Evolutionary conservation across 2,113 vertebrate genomes (phyloP), one percentile per base, ranked within the genome.

Genomic region (Tragelaphus imberbis): DNA sequence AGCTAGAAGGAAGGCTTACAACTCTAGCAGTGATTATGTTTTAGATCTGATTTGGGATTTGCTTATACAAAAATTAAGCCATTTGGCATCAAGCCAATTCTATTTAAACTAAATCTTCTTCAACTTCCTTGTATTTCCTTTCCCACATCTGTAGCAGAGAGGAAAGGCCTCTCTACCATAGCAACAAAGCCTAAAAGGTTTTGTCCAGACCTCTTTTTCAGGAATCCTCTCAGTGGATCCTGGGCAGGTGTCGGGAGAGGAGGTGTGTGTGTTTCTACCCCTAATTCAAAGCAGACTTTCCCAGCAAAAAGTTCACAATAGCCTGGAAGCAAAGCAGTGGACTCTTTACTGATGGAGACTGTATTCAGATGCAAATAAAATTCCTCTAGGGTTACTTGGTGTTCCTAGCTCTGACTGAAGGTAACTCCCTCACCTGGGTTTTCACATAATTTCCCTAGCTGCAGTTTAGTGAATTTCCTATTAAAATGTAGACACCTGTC

Each of bases 51-150:
- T 91, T 59, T 80, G 17, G n/a, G 58, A 90, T n/a, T 55, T 30
- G 86, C 80, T 87, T 15, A 28, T 16, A 30, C 51, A 97, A 97
- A 87, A 82, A 85, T 16, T 49, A 86, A 96, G 28, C 25, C 33
- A 17, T 77, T 97, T 94, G 81, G 92, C 95, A 47, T 94, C 63
- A 84, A n/a, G 88, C n/a, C 90, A 86, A 68, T 79, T 91, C 86
- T 88, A 68, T 88, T 96, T 79, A 94, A 85, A 84, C 87, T 88
- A 92, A 94, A 81, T 94, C 36, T 82, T 82, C 90, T 80, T 81
- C 93, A 90, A 80, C 12, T 19, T 80, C 4, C 15, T 77, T 61
- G 33, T 23, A 28, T 95, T 95, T 92, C 91, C 59, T 47, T 84
- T 27, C n/a, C 30, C 49, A 59, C 33, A 71, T 82, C 88, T 88